Evolutionary conservation across 2,797 vertebrate species (phyloP).

Genomic region (Nannoperca australis): DNA sequence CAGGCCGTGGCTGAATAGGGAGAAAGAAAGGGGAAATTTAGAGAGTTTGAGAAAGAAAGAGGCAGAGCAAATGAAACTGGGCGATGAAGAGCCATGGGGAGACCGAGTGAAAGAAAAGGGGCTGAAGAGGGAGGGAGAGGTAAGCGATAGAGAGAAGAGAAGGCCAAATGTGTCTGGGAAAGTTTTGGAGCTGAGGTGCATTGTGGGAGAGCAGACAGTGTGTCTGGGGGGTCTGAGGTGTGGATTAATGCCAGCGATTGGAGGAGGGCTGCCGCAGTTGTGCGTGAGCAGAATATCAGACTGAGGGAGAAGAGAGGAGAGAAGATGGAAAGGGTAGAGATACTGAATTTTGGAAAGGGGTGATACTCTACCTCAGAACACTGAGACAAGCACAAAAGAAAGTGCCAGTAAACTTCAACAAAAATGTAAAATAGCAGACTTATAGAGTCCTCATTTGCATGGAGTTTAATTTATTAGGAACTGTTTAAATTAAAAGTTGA

Average conservation of each 20-base stretch:
- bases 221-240: conserved; percentile 89
- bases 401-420: conserved; percentile 40
- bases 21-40: conserved; percentile 70
- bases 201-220: conserved; percentile 85
- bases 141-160: conserved; percentile 70
- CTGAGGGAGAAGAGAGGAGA: conserved; percentile 73
- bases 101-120: conserved; percentile 67
- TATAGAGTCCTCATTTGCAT: conserved; percentile 18
- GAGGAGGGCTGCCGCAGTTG: conserved; percentile 92
- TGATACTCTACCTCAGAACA: conserved; percentile 37
- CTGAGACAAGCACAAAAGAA: conserved; percentile 40
- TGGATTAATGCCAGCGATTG: conserved; percentile 93
- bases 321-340: conserved; percentile 73
- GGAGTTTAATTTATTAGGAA: conserved; percentile 8
- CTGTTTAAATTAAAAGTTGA: conserved; percentile 28
- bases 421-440: conserved; percentile 27
- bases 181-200: conserved; percentile 86
- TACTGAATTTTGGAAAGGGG: conserved; percentile 53
- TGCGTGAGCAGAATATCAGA: conserved; percentile 94
- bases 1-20: conserved; percentile 62
- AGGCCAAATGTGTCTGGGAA: conserved; percentile 84
- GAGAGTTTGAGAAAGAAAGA: conserved; percentile 71
- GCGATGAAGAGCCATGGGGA: conserved; percentile 68
- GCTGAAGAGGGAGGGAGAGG: conserved; percentile 72
- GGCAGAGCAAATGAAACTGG: conserved; percentile 70